Conservation (phyloP, 2,797 vertebrate species). For the Gephyroberyx darwinii region DNA sequence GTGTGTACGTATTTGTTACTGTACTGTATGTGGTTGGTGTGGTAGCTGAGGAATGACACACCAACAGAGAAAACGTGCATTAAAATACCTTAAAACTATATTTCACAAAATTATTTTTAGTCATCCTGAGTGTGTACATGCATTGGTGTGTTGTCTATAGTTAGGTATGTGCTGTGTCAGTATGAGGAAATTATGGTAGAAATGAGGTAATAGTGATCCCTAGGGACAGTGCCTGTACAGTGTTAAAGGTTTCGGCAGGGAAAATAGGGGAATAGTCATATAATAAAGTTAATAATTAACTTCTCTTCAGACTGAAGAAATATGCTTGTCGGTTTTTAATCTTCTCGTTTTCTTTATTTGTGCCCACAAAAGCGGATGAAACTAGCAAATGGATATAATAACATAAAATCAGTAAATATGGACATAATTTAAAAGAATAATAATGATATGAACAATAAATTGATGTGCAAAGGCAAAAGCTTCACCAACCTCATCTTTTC, state of each 20-base stretch:
- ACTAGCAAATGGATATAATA: neutral
- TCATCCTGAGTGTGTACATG: no score
- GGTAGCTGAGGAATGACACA: no score
- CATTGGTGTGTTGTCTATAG: no score
- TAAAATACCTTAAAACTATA: no score
- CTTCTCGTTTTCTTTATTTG: neutral
- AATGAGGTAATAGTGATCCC: conserved; percentile 4
- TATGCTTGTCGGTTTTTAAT: neutral
- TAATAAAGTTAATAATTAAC: conserved; percentile 67
- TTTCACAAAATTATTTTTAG: no score
- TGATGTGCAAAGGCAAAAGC: no score
- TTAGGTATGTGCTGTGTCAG: neutral
- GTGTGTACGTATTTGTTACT: neutral
- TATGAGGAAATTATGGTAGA: conserved; percentile 29
- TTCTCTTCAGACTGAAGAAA: conserved; percentile 7
- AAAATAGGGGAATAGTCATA: conserved; percentile 7
- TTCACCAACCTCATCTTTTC: no score
- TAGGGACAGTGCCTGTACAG: conserved; percentile 36
- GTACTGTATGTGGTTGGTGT: neutral
- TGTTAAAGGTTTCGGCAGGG: conserved; percentile 11
- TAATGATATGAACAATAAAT: no score
- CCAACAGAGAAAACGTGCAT: no score
- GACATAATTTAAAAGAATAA: no score
- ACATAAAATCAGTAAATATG: no score
- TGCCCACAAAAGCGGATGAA: neutral